Base-by-base conservation (phyloP, 2,888 invertebrate species). In the Lasiommata megera region DNA sequence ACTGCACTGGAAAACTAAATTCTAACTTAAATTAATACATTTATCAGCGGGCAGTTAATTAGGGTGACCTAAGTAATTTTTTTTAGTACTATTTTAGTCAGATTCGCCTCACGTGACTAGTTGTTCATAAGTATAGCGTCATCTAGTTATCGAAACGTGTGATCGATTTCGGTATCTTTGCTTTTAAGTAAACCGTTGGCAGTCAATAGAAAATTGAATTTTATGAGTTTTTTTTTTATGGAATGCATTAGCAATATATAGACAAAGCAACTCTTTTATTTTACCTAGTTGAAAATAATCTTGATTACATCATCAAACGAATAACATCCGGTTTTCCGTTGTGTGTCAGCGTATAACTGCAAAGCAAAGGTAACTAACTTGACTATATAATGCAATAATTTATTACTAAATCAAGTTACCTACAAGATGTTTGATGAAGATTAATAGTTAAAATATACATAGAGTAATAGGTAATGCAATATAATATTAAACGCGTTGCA, bases 41-140 rank as follows among this genome's bases (percentile, higher is more conserved):
- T 37, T 36, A 64, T 47, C 43, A 51, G 54, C 71, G 73, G 17
- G 78, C 85, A 80, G 80, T 80, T 68, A 78, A 75, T 78, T 77
- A 70, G 65, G 73, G 77, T 71, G 74, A 73, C 74, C 16, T n/a
- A 11, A 31, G n/a, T 53, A 43, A 79, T 84, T 73, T 74, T 83
- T 87, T 86, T 84, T 86, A 37, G 83, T 87, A 84, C 76, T 89
- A 88, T 84, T 77, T 80, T 88, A 86, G 84, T 82, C 74, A 68
- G 64, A 63, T 79, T 81, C 78, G 80, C 82, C 79, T 84, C 83
- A 84, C 80, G 77, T 67, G 71, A 74, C 72, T 84, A 83, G 80
- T 73, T 68, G 60, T 55, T 76, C 82, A 84, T 82, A 64, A 62
- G 43, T 38, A 59, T 63, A 63, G 73, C 65, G 69, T 74, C 73